A percentile compares a stretch with the other conserved stretches of the same genome.
Conservation (phyloP, 2,113 vertebrate genomes). For the Nematolebias whitei region DNA sequence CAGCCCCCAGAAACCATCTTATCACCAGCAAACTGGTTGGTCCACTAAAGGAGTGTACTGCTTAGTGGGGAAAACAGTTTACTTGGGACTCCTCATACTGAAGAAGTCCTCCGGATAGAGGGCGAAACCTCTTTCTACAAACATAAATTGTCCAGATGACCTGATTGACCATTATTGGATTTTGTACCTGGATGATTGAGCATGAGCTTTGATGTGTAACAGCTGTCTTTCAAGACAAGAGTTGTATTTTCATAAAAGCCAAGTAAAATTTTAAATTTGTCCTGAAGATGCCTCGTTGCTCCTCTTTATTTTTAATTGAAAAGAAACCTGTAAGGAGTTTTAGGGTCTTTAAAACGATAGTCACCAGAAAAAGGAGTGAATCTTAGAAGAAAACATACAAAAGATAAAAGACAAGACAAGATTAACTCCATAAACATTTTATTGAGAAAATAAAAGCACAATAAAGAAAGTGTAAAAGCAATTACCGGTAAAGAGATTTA, state of each 20-base stretch:
- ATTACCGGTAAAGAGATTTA: conserved; percentile 7
- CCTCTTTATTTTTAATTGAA: conserved; percentile 19
- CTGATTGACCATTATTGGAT: too few species aligned
- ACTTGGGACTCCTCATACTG: too few species aligned
- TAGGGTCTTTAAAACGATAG: not conserved
- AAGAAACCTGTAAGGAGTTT: conserved; percentile 12
- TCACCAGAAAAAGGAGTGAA: conserved; percentile 19
- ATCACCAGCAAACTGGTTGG: too few species aligned
- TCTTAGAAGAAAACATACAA: not conserved
- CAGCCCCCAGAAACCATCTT: too few species aligned
- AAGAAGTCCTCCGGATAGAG: too few species aligned
- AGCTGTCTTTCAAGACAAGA: conserved; percentile 37
- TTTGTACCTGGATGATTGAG: too few species aligned
- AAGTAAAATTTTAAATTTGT: not conserved
- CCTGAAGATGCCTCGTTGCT: not conserved
- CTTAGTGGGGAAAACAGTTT: too few species aligned
- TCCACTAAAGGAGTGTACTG: too few species aligned
- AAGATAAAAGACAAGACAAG: conserved; percentile 16
- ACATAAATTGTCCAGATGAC: too few species aligned
- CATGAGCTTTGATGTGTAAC: too few species aligned
- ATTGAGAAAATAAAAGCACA: conserved; percentile 29
- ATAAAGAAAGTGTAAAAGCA: not conserved
- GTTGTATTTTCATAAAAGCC: conserved; percentile 4
- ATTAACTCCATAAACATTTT: conserved; percentile 15
- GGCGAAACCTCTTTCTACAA: too few species aligned